Percentiles rank a stretch among this genome's conserved stretches.
phyloP scores from a whole-genome alignment of 2,113 vertebrate genomes.

The Silurus asotus region DNA sequence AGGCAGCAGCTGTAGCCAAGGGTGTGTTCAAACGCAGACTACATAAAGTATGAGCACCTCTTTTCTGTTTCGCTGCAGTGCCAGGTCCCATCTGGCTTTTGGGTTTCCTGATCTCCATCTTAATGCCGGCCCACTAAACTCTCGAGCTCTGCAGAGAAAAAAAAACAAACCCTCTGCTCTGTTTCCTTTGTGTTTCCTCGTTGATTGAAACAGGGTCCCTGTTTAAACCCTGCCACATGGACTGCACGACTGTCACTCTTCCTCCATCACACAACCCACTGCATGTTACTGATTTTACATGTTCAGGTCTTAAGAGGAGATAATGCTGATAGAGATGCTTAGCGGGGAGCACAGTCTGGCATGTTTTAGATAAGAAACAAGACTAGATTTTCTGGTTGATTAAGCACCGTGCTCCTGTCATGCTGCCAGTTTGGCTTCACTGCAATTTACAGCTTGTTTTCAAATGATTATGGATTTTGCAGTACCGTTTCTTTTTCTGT shows the following conservation, averaged over 20 bases:
- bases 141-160: not conserved
- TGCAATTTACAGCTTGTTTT: not conserved
- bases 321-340: not conserved
- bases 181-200: constrained; percentile 2
- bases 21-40: constrained; percentile 9
- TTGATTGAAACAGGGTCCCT: constrained; percentile 18
- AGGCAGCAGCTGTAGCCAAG: constrained; percentile 24
- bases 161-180: not conserved
- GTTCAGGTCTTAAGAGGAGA: not conserved
- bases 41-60: constrained; percentile 17
- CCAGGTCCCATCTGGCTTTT: constrained; percentile 46
- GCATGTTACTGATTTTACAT: not conserved
- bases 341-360: constrained; percentile 5
- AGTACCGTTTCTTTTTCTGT: not conserved
- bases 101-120: constrained; percentile 46
- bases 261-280: not conserved
- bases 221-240: constrained; percentile 9
- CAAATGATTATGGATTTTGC: not conserved
- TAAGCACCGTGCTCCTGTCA: not conserved
- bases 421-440: not conserved
- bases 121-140: constrained; percentile 40
- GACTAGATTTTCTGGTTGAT: not conserved
- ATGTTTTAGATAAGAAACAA: not conserved
- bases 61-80: constrained; percentile 30
- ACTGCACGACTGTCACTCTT: not conserved